phyloP scores from a whole-genome alignment of 2,888 invertebrate genomes.

The Hirtodrosophila histrioides region DNA sequence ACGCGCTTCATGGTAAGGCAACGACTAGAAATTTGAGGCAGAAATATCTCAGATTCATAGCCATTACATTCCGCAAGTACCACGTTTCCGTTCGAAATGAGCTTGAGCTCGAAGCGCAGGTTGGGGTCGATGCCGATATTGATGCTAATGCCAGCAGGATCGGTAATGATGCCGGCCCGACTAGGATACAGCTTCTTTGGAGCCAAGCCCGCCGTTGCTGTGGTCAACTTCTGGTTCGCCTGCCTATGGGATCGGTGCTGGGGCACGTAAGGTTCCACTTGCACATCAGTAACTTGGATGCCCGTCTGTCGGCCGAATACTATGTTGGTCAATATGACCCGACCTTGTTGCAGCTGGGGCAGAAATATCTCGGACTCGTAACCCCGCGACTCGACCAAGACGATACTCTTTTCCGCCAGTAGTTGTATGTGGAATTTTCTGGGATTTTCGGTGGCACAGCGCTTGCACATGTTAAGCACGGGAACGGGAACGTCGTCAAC shows the following conservation, averaged over 20 bases:
- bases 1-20: constrained; percentile 61
- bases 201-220: constrained; percentile 23
- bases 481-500: not conserved
- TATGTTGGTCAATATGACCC: constrained; percentile 41
- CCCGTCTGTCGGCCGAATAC: constrained; percentile 29
- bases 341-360: constrained; percentile 33
- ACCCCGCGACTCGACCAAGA: constrained; percentile 41
- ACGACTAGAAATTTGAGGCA: constrained; percentile 51
- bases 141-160: not conserved
- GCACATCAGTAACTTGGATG: not conserved
- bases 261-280: not conserved
- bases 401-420: constrained; percentile 41
- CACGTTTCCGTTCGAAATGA: constrained; percentile 55
- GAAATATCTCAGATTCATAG: constrained; percentile 64
- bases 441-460: not conserved
- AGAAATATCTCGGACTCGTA: constrained; percentile 62
- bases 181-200: not conserved
- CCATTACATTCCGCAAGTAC: constrained; percentile 61
- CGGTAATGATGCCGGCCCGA: too few species aligned
- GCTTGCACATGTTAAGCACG: constrained; percentile 19
- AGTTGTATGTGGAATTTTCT: constrained; percentile 38
- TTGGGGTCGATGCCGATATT: not conserved
- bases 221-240: constrained; percentile 22
- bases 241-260: not conserved
- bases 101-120: constrained; percentile 37